Base-by-base conservation (phyloP, 2,113 vertebrate species). In the Limanda limanda region DNA sequence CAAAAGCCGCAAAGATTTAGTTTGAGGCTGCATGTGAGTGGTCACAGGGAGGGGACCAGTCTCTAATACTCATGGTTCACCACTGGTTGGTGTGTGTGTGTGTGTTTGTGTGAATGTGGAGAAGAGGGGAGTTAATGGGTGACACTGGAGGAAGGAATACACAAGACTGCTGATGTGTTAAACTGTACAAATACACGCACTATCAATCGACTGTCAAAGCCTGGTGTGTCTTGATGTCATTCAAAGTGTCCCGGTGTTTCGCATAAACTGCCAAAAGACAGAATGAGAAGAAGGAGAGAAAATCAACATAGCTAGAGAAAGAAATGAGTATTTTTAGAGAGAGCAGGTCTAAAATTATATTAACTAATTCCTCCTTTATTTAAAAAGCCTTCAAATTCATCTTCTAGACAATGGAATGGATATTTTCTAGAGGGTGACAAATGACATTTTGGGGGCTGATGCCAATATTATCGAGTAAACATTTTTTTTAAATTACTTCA, bases 81-180 rank as follows among this genome's bases (percentile, higher is more conserved):
- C 35, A 37, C 35, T 37, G 35, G 35, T n/a, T 23, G 55, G 65
- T 45, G 35, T 37, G 65, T 35, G 35, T 37, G 27, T 31, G 74
- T 54, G 65, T 35, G 35, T 37, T 5, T 31, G 74, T 54, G 40
- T 23, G 35, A 20, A 42, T 66, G 24, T 76, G 20, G 14, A 23
- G 66, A 57, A 27, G 51, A 47, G 15, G 6, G 31, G 40, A 62
- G 65, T 72, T 68, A 61, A 45, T 59, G 24, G 47, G 31, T 79
- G 76, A 91, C 89, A 88, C 87, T 91, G 86, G 18, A 77, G 37
- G 45, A 55, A 81, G 45, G 14, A 74, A 70, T 60, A 11, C 47
- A 31, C 31, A 31, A 31, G 31, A 31, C 31, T 31, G 68, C 87
- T 83, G 81, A 64, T 63, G 48, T 80, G 51, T 81, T 84, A 80